Base-by-base conservation (phyloP, 2,113 vertebrate genomes). In the Tapirus terrestris region DNA sequence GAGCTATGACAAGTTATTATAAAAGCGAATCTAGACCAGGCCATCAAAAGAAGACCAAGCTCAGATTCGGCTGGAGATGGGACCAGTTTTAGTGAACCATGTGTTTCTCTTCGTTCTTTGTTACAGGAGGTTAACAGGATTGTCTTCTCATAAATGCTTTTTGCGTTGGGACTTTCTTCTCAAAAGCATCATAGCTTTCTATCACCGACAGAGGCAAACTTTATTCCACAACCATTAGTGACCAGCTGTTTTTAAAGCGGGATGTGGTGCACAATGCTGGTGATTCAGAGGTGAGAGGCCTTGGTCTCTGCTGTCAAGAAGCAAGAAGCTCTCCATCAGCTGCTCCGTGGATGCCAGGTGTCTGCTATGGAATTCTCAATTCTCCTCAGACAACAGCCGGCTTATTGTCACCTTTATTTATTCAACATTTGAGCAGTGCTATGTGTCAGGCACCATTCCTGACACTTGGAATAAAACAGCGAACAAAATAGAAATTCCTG, bases 341-440 rank as follows among this genome's bases (percentile, higher is more conserved):
- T 16, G 36, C 23, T 86, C 27, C 18, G 21, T 82, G 33, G 39
- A 39, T 82, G 21, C 80, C 39, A 73, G 10, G 7, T 68, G 25
- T 68, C 80, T 80, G 36, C 79, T 75, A 5, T 45, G 53, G 65
- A 87, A 76, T 94, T 67, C 89, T 94, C 29, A 12, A 0, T 63
- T 81, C 31, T 79, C 60, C 39, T 93, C 89, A 29, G 29, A 80
- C 21, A 86, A 60, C 53, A 89, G 61, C 68, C 39, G 51, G 70
- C 17, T 91, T 82, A 84, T 85, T 75, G 80, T 91, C 18, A 76
- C 25, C 29, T 73, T 91, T 79, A 95, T 86, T 85, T 82, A 48
- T 76, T 93, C n/a, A 93, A n/a, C 36, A 79, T 53, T 51, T 68
- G 84, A 89, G 29, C 33, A 17, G 31, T 76, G 20, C 81, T 51